Evolutionary conservation across 1,140 invertebrate species (phyloP).

Genomic region (Rhyacophila brunnea): DNA sequence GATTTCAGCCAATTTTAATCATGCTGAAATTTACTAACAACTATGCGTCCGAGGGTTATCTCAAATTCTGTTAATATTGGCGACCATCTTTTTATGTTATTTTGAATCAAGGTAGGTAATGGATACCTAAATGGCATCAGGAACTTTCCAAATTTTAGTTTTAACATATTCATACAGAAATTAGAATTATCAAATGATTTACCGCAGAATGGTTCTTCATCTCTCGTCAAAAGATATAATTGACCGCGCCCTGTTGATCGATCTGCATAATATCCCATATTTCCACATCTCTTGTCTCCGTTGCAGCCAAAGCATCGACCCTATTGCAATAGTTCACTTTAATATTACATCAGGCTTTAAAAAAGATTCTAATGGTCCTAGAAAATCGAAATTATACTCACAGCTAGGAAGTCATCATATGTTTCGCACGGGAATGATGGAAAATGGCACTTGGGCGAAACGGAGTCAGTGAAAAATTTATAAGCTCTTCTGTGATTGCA

Average conservation of each 20-base stretch:
- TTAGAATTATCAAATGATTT: conserved; percentile 29
- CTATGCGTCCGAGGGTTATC: no score
- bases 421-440: conserved; percentile 83
- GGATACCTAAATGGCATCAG: no score
- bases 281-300: conserved; percentile 67
- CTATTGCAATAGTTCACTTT: conserved; percentile 38
- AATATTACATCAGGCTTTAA: neutral
- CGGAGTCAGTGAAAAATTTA: conserved; percentile 90
- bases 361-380: neutral
- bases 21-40: no score
- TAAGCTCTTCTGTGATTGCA: conserved; percentile 91
- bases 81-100: no score
- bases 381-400: conserved; percentile 41
- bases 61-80: no score
- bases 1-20: no score
- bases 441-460: conserved; percentile 86
- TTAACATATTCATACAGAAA: no score
- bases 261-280: conserved; percentile 94
- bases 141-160: no score
- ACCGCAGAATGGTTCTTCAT: conserved; percentile 92
- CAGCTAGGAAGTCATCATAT: conserved; percentile 81
- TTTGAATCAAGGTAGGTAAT: no score
- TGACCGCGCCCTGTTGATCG: conserved; percentile 75
- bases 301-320: conserved; percentile 60
- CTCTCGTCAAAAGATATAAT: conserved; percentile 81